A percentile compares a stretch with the other conserved stretches of the same genome.
Conservation (phyloP, 1,140 invertebrate genomes). For the Dendrolimus kikuchii region DNA sequence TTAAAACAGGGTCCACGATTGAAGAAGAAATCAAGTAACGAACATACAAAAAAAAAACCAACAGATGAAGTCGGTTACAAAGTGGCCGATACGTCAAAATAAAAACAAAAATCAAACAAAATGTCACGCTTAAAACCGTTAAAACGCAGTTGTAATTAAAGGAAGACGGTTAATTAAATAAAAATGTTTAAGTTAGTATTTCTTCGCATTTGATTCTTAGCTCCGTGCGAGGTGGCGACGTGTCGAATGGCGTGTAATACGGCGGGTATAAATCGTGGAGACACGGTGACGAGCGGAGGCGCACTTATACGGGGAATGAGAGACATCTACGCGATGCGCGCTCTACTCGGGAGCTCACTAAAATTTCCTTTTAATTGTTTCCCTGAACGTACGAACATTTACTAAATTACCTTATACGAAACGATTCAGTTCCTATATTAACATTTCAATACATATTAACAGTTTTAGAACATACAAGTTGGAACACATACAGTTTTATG, state of each 20-base stretch:
- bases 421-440: constrained; percentile 20
- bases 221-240: constrained; percentile 35
- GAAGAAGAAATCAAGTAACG: too few relatives aligned
- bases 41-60: too few relatives aligned
- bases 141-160: too few relatives aligned
- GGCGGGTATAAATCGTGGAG: constrained; percentile 56
- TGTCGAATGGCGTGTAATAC: constrained; percentile 70
- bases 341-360: constrained; percentile 20
- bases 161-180: too few relatives aligned
- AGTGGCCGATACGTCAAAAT: too few relatives aligned
- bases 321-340: constrained; percentile 36
- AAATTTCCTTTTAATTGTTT: constrained; percentile 61
- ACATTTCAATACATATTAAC: background rate
- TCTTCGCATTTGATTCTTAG: constrained; percentile 22
- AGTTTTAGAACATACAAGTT: too few relatives aligned
- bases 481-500: too few relatives aligned
- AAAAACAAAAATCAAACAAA: too few relatives aligned
- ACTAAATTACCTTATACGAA: constrained; percentile 2
- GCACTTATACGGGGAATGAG: constrained; percentile 54
- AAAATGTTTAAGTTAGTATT: background rate
- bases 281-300: constrained; percentile 46
- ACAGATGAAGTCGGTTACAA: too few relatives aligned
- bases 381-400: constrained; percentile 33
- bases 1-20: too few relatives aligned
- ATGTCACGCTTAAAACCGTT: too few relatives aligned